Base-by-base conservation (phyloP, 64 coral and sea anemone species). In the Catalaphyllia jardinei region DNA sequence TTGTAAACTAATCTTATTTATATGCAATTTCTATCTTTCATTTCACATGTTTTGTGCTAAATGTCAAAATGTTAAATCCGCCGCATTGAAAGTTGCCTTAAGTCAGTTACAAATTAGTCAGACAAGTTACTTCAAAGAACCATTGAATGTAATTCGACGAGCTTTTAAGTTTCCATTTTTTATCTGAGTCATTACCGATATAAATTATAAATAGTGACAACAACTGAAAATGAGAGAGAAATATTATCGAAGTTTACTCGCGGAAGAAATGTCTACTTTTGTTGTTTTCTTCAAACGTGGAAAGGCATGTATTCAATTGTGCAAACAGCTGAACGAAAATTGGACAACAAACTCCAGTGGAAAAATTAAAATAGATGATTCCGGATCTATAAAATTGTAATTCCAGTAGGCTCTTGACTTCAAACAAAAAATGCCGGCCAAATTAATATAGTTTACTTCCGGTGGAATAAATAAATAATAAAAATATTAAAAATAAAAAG, bases 391-490 rank as follows among this genome's bases (percentile, higher is more conserved):
- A 39, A 51, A 17, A 12, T 25, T 35, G 62, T 69, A 71, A 67
- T 67, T 14, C 31, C 13, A 69, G 39, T 2, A 28, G 9, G 9
- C 33, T 16, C 10, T 50, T 15, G 38, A 71, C 38, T 4, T 69
- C 17, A 22, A 71, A 67, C 27, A 71, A 71, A 85, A 22, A 69
- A 38, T 24, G 4, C 24, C 17, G 8, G 11, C 39, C 62, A 38
- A 69, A 79, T 84, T 69, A 33, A 42, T 46, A 28, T 69, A 11
- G 52, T 24, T 24, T 79, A 14, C 51, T 79, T 79, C 81, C 81
- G 62, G 10, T 10, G 35, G 20, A 24, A 50, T 16, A 24, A 85
- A 71, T n/a, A n/a, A n/a, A n/a, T n/a, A n/a, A n/a, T n/a, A n/a
- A n/a, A n/a, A n/a, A n/a, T n/a, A n/a, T n/a, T n/a, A 50, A 46